phyloP scores from a whole-genome alignment of 2,113 vertebrate genomes.

The Camelus dromedarius region DNA sequence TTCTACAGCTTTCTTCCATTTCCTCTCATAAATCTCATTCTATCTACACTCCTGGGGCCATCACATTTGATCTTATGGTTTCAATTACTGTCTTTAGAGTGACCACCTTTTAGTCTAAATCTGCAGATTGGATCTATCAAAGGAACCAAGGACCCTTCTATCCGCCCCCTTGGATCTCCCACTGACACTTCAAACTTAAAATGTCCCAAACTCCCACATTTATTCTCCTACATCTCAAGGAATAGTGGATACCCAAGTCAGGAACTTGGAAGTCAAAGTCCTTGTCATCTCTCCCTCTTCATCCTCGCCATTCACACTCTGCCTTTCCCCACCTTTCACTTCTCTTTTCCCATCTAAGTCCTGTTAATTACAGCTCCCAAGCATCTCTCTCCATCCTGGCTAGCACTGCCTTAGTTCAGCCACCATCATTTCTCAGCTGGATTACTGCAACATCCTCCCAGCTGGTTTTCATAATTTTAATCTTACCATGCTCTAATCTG shows the following conservation, averaged over 20 bases:
- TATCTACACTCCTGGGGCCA: not conserved
- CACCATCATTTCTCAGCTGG: not conserved
- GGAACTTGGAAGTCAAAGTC: not conserved
- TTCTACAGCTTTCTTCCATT: conserved; percentile 37
- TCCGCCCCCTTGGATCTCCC: not conserved
- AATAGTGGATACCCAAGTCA: not conserved
- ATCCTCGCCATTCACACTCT: not conserved
- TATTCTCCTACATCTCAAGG: not conserved
- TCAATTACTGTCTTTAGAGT: not conserved
- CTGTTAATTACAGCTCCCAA: not conserved
- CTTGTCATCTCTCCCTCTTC: not conserved
- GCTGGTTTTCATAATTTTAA: not conserved
- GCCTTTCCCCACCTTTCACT: not conserved
- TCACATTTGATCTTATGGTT: not conserved
- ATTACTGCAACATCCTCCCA: not conserved
- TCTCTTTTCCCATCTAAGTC: not conserved
- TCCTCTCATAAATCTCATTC: conserved; percentile 54
- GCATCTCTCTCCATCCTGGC: not conserved
- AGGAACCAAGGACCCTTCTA: not conserved
- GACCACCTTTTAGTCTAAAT: conserved; percentile 20
- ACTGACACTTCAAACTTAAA: not conserved
- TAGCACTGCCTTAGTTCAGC: not conserved
- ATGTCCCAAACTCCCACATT: not conserved
- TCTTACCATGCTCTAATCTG: not conserved
- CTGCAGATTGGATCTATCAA: not conserved